Base-by-base conservation (phyloP, 2,797 vertebrate species). In the Crenichthys baileyi region DNA sequence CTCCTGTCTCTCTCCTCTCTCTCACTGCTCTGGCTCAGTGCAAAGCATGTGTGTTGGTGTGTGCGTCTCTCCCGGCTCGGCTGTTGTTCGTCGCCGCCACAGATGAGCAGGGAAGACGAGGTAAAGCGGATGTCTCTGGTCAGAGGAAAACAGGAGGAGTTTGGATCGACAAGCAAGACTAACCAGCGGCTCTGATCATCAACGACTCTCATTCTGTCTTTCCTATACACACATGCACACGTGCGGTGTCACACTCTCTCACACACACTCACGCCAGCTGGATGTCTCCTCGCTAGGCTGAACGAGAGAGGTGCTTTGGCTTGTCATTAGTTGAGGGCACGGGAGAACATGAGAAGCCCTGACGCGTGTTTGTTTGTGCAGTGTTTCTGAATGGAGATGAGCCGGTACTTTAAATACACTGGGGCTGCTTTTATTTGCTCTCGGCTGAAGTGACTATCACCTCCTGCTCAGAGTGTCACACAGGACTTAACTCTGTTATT, bases 351-450 rank as follows among this genome's bases (percentile, higher is more conserved):
- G 78, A 77, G 81, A 83, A 84, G 82, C 80, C 36, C 84, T 83
- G 70, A 82, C 41, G 77, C 76, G 78, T 75, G 31, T 82, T 73
- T 76, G 76, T 36, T 15, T 75, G 70, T 72, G 67, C 46, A 20
- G 55, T 72, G 75, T 74, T 70, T 86, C 85, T 88, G 72, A 82
- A 83, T 83, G 78, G 80, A 83, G 77, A 87, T 85, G 88, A 90
- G 80, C 83, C 68, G 83, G 79, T 88, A 85, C 82, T 76, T 84
- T 90, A 93, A 90, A 92, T 68, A 95, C 93, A 95, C 91, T 95
- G 94, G 96, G 95, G 95, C 94, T 93, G 95, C 93, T 96, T 95
- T 97, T 94, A 97, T 97, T 97, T 96, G 96, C 94, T 96, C 22
- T 92, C 56, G 92, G 82, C 86, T 86, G 76, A 94, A 93, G 87